A percentile compares a stretch with the other conserved stretches of the same genome.
Evolutionary conservation across 2,888 invertebrate species (phyloP).

Genomic region (Macrosiphum euphorbiae): DNA sequence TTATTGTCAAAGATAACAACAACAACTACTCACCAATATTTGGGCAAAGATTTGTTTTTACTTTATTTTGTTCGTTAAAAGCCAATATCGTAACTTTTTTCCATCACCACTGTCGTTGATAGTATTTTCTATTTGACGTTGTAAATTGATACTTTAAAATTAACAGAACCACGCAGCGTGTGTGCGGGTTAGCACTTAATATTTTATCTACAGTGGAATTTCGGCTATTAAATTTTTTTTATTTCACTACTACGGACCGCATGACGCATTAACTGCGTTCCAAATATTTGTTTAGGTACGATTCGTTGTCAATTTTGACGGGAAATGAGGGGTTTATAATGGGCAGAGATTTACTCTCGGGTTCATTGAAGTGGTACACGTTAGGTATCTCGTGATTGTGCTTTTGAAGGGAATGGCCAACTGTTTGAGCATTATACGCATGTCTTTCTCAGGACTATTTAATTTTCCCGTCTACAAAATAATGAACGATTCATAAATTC

Average conservation of each 20-base stretch:
- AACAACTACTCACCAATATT: background rate
- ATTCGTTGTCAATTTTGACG: background rate
- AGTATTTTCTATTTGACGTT: background rate
- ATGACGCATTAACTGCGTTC: background rate
- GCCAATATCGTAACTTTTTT: background rate
- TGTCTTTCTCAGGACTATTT: background rate
- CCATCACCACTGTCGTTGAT: background rate
- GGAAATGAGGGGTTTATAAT: constrained; percentile 15
- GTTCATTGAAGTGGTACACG: background rate
- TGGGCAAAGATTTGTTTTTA: background rate
- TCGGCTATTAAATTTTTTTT: background rate
- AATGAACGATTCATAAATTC: background rate
- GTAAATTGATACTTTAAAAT: background rate
- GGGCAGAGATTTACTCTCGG: background rate
- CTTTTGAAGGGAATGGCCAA: background rate
- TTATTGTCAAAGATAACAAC: background rate
- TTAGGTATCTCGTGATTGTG: background rate
- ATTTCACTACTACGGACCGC: background rate
- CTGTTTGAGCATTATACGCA: background rate
- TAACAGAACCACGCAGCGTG: background rate
- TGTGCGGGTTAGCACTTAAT: background rate
- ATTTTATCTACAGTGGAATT: background rate
- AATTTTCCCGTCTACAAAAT: background rate
- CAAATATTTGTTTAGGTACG: constrained; percentile 32
- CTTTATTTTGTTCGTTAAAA: background rate